A percentile compares a stretch with the other conserved stretches of the same genome.
phyloP scores from a whole-genome alignment of 2,113 vertebrate species.

The Camelus bactrianus region DNA sequence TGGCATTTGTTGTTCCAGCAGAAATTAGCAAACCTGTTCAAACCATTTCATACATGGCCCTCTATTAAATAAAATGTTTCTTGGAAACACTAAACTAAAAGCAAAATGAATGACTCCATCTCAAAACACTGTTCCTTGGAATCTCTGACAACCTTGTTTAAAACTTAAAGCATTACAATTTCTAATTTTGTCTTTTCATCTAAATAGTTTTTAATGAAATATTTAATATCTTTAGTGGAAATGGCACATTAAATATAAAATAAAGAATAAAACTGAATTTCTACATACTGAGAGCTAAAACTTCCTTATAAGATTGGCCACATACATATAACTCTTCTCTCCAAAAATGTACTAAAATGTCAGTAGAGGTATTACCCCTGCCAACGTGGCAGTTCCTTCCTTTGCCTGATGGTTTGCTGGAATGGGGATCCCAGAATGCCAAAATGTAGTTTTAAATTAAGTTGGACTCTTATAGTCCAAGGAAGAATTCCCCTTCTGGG shows the following conservation, averaged over 20 bases:
- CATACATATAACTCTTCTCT: not conserved
- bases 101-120: slow-evolving; percentile 70
- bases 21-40: slow-evolving; percentile 70
- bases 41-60: slow-evolving; percentile 62
- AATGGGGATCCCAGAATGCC: not conserved
- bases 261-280: not conserved
- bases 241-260: slow-evolving; percentile 12
- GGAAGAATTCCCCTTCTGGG: not conserved
- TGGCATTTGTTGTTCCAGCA: slow-evolving; percentile 53
- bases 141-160: slow-evolving; percentile 56
- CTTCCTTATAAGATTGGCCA: not conserved
- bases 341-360: slow-evolving; percentile 14
- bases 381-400: not conserved
- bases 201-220: slow-evolving; percentile 13
- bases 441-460: not conserved
- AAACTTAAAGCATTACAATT: not conserved
- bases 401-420: not conserved
- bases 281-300: not conserved
- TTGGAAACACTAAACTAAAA: slow-evolving; percentile 41
- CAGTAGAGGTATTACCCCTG: not conserved
- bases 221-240: not conserved
- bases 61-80: slow-evolving; percentile 69
- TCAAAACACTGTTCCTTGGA: slow-evolving; percentile 69
- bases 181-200: slow-evolving; percentile 24
- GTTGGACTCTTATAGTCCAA: not conserved